These are phyloP conservation scores for Apodemus speciosus DNA, from an alignment of 2,113 vertebrate species.

Conservation along the genomic window DNA sequence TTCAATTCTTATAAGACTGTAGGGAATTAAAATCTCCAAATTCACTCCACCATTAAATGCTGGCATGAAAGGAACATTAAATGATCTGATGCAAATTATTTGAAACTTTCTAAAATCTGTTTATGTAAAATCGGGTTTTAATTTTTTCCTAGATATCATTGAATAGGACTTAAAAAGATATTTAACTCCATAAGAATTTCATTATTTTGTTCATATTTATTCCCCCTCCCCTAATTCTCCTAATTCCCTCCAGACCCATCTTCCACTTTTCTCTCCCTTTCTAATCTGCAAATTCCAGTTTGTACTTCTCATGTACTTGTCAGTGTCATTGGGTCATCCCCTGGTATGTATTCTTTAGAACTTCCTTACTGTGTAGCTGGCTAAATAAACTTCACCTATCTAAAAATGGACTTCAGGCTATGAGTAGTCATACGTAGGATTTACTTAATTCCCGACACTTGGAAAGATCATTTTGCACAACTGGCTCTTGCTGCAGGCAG, in stretches of 20 bases:
- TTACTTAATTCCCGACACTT: not conserved
- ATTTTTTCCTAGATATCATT: not conserved
- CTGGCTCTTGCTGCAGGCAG: not conserved
- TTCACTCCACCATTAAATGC: not conserved
- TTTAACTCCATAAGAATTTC: not conserved
- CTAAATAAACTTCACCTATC: not conserved
- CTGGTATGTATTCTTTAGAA: not conserved
- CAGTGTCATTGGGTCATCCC: not conserved
- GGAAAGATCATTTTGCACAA: not conserved
- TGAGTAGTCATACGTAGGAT: not conserved
- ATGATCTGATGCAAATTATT: not conserved
- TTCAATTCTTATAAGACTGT: not conserved
- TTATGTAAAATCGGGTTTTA: constrained; percentile 6
- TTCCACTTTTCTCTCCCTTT: too few relatives aligned
- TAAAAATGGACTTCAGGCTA: not conserved
- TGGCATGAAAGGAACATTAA: constrained; percentile 6
- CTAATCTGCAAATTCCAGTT: not conserved
- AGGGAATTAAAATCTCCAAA: not conserved
- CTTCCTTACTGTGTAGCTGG: not conserved
- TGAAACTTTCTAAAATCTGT: not conserved
- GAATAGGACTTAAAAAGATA: not conserved
- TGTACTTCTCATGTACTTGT: not conserved
- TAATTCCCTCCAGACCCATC: not conserved
- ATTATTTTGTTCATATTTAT: not conserved
- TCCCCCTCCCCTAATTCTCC: not conserved